phyloP scores from a whole-genome alignment of 2,888 invertebrate species.

The Glaucopsyche alexis region DNA sequence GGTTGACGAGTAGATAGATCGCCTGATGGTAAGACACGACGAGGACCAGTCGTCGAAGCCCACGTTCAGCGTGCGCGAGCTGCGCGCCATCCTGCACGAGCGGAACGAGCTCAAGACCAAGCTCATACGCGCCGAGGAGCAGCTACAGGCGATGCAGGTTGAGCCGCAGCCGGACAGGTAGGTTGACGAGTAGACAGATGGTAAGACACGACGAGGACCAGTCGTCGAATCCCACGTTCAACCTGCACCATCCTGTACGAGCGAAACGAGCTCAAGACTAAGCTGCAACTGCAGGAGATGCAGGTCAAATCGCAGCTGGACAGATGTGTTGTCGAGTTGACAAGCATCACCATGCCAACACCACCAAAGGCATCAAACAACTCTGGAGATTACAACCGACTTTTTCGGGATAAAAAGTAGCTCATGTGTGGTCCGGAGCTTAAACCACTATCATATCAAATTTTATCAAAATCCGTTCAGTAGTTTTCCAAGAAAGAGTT shows the following conservation, averaged over 20 bases:
- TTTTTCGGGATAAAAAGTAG: too few species aligned
- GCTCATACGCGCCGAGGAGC: slow-evolving; percentile 95
- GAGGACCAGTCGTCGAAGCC: slow-evolving; percentile 63
- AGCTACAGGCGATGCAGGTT: slow-evolving; percentile 86
- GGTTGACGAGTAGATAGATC: neutral
- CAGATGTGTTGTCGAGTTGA: slow-evolving; percentile 48
- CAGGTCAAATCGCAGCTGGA: slow-evolving; percentile 73
- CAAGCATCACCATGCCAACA: too few species aligned
- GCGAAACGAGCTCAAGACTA: slow-evolving; percentile 95
- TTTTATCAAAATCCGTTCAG: too few species aligned
- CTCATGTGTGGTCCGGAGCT: too few species aligned
- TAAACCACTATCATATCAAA: too few species aligned
- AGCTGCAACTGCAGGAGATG: slow-evolving; percentile 90
- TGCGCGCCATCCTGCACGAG: slow-evolving; percentile 93
- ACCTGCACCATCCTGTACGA: slow-evolving; percentile 91
- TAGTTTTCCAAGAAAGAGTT: too few species aligned
- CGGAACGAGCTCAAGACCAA: slow-evolving; percentile 96
- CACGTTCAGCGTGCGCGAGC: slow-evolving; percentile 83
- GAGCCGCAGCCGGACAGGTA: slow-evolving; percentile 66
- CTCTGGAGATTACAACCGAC: too few species aligned
- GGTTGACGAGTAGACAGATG: too few species aligned
- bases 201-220: slow-evolving; percentile 58
- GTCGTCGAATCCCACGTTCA: slow-evolving; percentile 64
- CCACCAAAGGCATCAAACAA: too few species aligned
- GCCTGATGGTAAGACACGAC: slow-evolving; percentile 47